phyloP scores from a whole-genome alignment of 1,140 invertebrate species.

The Chelonus insularis region DNA sequence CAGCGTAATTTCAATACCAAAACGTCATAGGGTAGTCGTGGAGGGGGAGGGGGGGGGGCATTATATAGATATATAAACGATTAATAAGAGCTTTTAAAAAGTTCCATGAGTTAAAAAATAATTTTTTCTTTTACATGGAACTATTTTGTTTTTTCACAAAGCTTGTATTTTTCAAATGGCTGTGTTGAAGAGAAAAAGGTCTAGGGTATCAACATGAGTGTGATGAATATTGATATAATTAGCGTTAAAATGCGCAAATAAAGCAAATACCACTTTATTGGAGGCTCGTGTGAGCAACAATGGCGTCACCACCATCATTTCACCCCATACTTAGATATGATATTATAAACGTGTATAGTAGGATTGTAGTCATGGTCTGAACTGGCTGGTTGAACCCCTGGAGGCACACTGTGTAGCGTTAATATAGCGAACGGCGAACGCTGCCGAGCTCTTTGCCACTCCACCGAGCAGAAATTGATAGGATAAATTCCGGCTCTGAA shows the following conservation, averaged over 20 bases:
- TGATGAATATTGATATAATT: slow-evolving; percentile 33
- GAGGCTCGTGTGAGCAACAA: slow-evolving; percentile 44
- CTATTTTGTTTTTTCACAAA: too few species aligned
- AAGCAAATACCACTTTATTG: slow-evolving; percentile 44
- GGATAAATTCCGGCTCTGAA: slow-evolving; percentile 69
- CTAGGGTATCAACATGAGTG: background rate
- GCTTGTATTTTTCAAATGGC: too few species aligned
- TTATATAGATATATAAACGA: too few species aligned
- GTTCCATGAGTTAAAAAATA: too few species aligned
- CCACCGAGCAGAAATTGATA: slow-evolving; percentile 69
- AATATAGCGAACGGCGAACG: slow-evolving; percentile 56
- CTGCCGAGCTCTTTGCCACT: slow-evolving; percentile 64
- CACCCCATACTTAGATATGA: slow-evolving; percentile 35
- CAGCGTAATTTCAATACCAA: too few species aligned
- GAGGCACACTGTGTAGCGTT: slow-evolving; percentile 53
- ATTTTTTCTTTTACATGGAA: too few species aligned
- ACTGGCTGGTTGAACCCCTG: slow-evolving; percentile 31
- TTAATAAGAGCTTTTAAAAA: too few species aligned
- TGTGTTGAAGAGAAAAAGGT: background rate
- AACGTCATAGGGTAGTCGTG: too few species aligned
- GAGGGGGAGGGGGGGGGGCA: too few species aligned
- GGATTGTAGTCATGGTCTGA: slow-evolving; percentile 39
- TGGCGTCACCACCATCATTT: slow-evolving; percentile 26
- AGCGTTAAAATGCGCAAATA: slow-evolving; percentile 46
- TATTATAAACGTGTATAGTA: slow-evolving; percentile 42